These are phyloP conservation scores for Papilio polyxenes DNA, from an alignment of 1,140 invertebrate genomes.

Conservation along the genomic window DNA sequence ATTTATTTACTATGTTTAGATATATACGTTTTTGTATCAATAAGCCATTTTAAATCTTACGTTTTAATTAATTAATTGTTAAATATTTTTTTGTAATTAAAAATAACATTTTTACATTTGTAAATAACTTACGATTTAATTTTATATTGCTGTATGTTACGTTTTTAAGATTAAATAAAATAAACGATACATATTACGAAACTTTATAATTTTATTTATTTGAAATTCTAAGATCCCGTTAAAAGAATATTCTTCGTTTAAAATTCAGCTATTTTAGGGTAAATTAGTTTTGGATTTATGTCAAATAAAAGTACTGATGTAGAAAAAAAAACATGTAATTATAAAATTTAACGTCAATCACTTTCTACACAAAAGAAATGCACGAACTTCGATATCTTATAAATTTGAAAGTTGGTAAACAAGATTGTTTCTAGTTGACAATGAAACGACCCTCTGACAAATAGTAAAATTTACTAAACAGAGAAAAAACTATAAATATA, in stretches of 20 bases:
- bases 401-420: conserved; percentile 12
- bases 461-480: conserved; percentile 38
- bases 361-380: conserved; percentile 24
- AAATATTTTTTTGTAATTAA: conserved; percentile 10
- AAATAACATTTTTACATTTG: not conserved
- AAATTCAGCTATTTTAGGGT: too few relatives aligned
- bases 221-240: not conserved
- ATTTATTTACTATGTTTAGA: conserved; percentile 9
- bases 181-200: conserved; percentile 8
- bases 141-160: conserved; percentile 6
- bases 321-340: conserved; percentile 27
- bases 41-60: not conserved
- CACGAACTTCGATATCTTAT: not conserved
- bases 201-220: not conserved
- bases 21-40: conserved; percentile 2
- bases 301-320: not conserved
- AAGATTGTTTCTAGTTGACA: not conserved
- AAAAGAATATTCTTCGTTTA: too few relatives aligned
- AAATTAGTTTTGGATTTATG: not conserved
- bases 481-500: conserved; percentile 32
- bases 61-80: not conserved
- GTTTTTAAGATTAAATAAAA: conserved; percentile 23
- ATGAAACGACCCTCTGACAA: not conserved
- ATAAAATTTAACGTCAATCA: conserved; percentile 29
- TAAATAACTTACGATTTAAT: conserved; percentile 9